phyloP scores from a whole-genome alignment of 2,797 vertebrate genomes.

The Clarias pachynema region DNA sequence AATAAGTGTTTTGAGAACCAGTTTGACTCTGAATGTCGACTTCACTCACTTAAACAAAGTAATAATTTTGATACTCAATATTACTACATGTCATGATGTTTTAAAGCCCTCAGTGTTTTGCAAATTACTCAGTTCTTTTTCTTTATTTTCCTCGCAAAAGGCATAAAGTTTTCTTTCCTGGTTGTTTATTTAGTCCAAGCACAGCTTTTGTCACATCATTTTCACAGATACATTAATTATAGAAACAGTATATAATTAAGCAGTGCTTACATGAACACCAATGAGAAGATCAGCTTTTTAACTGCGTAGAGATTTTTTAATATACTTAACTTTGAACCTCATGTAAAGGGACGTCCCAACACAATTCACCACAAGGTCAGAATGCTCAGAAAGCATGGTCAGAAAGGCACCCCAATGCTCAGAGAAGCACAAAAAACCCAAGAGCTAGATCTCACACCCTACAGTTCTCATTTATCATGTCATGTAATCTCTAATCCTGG shows the following conservation, averaged over 20 bases:
- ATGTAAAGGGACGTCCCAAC: too few species aligned
- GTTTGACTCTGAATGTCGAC: not conserved
- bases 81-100: not conserved
- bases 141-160: not conserved
- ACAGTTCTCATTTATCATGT: too few species aligned
- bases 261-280: not conserved
- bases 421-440: too few species aligned
- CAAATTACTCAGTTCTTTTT: not conserved
- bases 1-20: conserved; percentile 37
- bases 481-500: too few species aligned
- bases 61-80: not conserved
- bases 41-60: not conserved
- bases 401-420: too few species aligned
- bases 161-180: not conserved
- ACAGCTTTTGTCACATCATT: not conserved
- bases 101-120: not conserved
- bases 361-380: too few species aligned
- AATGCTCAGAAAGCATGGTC: too few species aligned
- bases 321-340: not conserved
- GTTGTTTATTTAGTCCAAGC: not conserved
- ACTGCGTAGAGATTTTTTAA: too few species aligned
- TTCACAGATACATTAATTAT: not conserved
- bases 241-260: not conserved
- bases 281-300: not conserved
- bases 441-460: too few species aligned